Evolutionary conservation across 2,113 vertebrate species (phyloP).

Genomic region (Raja brachyura): DNA sequence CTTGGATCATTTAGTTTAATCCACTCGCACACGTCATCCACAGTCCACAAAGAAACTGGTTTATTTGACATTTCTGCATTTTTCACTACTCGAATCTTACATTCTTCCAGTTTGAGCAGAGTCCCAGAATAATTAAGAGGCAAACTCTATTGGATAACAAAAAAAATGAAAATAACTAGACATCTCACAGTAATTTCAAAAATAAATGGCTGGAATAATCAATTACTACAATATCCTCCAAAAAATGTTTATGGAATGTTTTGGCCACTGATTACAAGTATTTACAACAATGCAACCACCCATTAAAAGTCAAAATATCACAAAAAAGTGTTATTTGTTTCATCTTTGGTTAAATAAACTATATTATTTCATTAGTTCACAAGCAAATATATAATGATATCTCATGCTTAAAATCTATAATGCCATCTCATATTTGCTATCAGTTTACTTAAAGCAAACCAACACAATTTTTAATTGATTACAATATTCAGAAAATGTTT

Average conservation of each 20-base stretch:
- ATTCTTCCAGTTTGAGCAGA: slow-evolving; percentile 30
- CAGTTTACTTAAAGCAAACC: neutral
- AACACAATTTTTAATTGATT: neutral
- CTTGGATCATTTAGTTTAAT: neutral
- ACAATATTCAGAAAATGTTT: neutral
- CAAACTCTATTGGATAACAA: neutral
- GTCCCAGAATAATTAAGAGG: neutral
- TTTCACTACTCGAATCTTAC: slow-evolving; percentile 34
- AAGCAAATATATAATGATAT: neutral
- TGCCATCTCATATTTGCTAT: neutral
- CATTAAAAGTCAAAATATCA: neutral
- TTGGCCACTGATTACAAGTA: neutral
- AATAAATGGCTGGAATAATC: neutral
- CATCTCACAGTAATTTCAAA: neutral
- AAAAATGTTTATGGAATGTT: neutral
- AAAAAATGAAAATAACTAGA: neutral
- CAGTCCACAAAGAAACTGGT: slow-evolving; percentile 20
- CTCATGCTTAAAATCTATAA: neutral
- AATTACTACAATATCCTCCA: neutral
- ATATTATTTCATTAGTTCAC: neutral
- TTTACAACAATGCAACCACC: neutral
- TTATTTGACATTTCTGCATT: neutral
- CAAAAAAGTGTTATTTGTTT: neutral
- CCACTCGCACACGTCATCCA: slow-evolving; percentile 20
- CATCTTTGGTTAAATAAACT: too few species aligned